Conservation (phyloP, 2,888 invertebrate species). For the Gisinianus flammeolus region DNA sequence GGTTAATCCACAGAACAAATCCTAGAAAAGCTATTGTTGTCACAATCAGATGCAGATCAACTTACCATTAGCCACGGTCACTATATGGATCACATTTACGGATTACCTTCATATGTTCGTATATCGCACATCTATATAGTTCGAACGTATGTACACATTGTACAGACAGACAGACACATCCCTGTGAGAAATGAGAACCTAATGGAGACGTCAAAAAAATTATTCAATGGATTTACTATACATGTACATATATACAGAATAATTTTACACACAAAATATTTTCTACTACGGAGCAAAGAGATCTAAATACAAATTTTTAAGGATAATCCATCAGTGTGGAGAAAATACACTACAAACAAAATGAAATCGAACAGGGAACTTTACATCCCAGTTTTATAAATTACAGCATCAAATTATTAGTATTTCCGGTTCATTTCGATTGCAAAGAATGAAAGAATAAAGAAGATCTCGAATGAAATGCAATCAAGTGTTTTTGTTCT, state of each 20-base stretch:
- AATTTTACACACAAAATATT: background rate
- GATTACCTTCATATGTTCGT: background rate
- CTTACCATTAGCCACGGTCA: constrained; percentile 30
- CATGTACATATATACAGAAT: background rate
- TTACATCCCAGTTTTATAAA: no score
- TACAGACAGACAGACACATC: background rate
- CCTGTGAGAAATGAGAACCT: background rate
- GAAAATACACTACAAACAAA: background rate
- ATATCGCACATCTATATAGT: background rate
- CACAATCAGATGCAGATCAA: constrained; percentile 36
- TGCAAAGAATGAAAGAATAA: no score
- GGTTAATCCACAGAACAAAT: constrained; percentile 27
- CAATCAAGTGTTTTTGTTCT: no score
- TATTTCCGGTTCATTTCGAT: no score
- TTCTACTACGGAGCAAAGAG: background rate
- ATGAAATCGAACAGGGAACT: no score
- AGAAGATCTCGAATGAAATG: no score
- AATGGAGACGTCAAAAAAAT: background rate
- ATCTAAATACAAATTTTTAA: background rate
- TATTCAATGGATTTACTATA: background rate
- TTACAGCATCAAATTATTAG: no score
- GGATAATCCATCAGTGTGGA: background rate
- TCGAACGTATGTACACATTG: background rate
- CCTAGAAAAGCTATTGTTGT: constrained; percentile 23
- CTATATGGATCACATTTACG: background rate